A percentile compares a stretch with the other conserved stretches of the same genome.
Evolutionary conservation across 1,140 invertebrate genomes (phyloP).

Genomic region (Hylyphantes graminicola): DNA sequence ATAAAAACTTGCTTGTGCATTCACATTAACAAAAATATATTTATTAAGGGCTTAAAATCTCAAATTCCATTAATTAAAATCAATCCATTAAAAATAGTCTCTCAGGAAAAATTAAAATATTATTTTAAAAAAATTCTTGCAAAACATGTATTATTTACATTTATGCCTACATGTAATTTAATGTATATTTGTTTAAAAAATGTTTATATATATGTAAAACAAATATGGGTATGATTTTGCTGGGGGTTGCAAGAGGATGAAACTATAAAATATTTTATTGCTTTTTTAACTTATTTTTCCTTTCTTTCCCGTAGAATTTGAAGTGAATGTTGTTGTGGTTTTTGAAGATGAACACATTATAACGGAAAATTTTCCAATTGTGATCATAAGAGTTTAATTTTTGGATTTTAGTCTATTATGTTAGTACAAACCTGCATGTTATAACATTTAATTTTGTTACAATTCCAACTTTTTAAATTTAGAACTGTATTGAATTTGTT

Average conservation of each 20-base stretch:
- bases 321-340: conserved; percentile 92
- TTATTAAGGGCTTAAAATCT: no score
- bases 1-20: no score
- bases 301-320: conserved; percentile 85
- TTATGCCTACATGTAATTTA: not conserved
- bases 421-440: no score
- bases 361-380: conserved; percentile 95
- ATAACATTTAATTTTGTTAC: no score
- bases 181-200: not conserved
- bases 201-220: not conserved
- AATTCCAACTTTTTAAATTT: no score
- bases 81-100: no score
- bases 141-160: no score
- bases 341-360: conserved; percentile 94
- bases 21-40: no score
- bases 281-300: not conserved
- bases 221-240: not conserved
- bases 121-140: no score
- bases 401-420: not conserved
- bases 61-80: no score
- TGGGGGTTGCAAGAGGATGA: not conserved
- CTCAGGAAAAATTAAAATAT: no score
- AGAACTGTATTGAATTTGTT: no score
- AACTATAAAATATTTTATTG: not conserved
- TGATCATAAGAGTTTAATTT: conserved; percentile 71